Conservation (phyloP, 2,888 invertebrate genomes). For the Himalopsyche tibetana region DNA sequence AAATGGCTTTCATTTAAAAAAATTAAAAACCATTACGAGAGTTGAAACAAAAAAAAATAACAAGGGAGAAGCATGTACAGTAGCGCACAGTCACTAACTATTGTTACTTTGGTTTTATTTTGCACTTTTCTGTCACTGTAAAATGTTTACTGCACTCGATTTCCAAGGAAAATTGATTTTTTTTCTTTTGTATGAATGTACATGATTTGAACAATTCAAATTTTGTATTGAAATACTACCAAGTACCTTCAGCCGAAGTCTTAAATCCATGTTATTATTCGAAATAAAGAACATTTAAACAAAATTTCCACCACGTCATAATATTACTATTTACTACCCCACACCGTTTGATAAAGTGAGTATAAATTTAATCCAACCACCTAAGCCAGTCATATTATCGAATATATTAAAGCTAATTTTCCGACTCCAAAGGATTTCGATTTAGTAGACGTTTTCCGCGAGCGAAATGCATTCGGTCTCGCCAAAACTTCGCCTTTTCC, state of each 20-base stretch:
- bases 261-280: no score
- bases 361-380: neutral
- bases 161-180: neutral
- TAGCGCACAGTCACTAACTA: neutral
- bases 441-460: slow-evolving; percentile 1
- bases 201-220: no score
- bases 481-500: slow-evolving; percentile 22
- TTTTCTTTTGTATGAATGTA: neutral
- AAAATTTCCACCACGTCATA: no score
- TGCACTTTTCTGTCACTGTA: neutral
- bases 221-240: no score
- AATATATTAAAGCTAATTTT: slow-evolving; percentile 5
- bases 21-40: slow-evolving; percentile 7
- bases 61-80: neutral
- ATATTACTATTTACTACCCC: no score
- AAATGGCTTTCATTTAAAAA: neutral
- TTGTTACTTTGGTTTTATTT: neutral
- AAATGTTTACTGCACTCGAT: neutral
- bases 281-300: no score
- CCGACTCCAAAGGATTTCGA: neutral
- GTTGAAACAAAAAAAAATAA: neutral
- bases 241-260: no score
- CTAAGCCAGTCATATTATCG: neutral
- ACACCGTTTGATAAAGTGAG: no score
- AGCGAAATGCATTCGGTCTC: slow-evolving; percentile 29